Conservation (phyloP, 1,140 invertebrate genomes). For the Bombus impatiens region DNA sequence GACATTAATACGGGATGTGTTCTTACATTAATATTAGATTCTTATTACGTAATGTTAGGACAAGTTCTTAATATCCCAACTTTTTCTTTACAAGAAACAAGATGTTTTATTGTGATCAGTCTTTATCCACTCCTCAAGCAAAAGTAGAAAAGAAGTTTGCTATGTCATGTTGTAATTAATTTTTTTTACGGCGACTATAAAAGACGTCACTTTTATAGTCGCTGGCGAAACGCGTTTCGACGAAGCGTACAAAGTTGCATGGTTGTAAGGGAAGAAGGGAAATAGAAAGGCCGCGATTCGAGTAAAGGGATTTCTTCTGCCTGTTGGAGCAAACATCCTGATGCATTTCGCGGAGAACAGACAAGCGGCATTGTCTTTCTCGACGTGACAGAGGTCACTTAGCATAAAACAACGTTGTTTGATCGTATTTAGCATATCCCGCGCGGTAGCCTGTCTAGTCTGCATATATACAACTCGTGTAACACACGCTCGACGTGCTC, state of each 20-base stretch:
- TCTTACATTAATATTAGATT: not conserved
- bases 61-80: not conserved
- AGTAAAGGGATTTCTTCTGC: constrained; percentile 33
- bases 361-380: constrained; percentile 57
- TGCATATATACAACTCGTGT: constrained; percentile 60
- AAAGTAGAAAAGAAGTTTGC: not conserved
- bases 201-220: not conserved
- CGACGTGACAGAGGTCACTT: constrained; percentile 62
- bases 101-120: not conserved
- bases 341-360: constrained; percentile 54
- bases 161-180: no score
- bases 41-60: not conserved
- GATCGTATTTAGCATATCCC: constrained; percentile 68
- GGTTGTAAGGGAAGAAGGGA: not conserved
- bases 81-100: not conserved
- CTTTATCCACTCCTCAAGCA: not conserved
- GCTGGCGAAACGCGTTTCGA: not conserved
- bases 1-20: not conserved
- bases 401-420: constrained; percentile 70
- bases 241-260: constrained; percentile 1
- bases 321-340: constrained; percentile 52
- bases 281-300: constrained; percentile 9
- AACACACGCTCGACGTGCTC: constrained; percentile 54
- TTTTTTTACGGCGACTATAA: not conserved
- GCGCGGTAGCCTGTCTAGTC: constrained; percentile 57